A percentile compares a stretch with the other conserved stretches of the same genome.
phyloP scores from a whole-genome alignment of 2,113 vertebrate species.

The Sapayoa aenigma region DNA sequence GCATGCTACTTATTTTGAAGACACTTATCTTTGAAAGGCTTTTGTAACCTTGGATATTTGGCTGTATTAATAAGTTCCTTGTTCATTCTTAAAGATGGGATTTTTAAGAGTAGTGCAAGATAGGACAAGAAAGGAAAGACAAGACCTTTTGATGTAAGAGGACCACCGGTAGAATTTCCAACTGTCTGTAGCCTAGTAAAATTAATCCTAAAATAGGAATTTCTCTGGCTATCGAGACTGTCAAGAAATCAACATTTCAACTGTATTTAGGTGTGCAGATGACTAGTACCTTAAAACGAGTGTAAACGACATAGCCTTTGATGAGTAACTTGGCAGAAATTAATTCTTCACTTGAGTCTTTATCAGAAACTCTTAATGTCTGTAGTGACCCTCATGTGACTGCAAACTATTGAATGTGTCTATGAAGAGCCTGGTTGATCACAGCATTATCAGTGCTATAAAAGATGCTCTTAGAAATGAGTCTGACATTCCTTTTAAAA shows the following conservation, averaged over 20 bases:
- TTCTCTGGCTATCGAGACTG: background rate
- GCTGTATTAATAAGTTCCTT: background rate
- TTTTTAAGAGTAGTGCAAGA: background rate
- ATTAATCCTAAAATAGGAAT: background rate
- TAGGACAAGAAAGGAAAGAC: background rate
- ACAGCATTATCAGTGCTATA: background rate
- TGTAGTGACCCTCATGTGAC: background rate
- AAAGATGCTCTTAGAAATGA: background rate
- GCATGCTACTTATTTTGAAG: background rate
- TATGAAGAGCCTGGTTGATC: background rate
- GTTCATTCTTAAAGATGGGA: background rate
- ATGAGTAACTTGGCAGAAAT: background rate
- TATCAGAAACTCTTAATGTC: background rate
- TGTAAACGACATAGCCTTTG: background rate
- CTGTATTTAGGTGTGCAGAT: background rate
- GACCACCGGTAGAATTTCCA: background rate
- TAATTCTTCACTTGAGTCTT: background rate
- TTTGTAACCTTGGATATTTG: background rate
- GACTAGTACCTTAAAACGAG: background rate
- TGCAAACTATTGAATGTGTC: background rate
- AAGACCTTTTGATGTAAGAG: background rate
- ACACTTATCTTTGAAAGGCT: background rate
- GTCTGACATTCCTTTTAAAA: background rate
- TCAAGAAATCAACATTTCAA: background rate
- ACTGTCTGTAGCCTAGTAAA: background rate